Base-by-base conservation (phyloP, 30 jellyfish, hydroid and myxozoan species). In the Aurelia aurita region DNA sequence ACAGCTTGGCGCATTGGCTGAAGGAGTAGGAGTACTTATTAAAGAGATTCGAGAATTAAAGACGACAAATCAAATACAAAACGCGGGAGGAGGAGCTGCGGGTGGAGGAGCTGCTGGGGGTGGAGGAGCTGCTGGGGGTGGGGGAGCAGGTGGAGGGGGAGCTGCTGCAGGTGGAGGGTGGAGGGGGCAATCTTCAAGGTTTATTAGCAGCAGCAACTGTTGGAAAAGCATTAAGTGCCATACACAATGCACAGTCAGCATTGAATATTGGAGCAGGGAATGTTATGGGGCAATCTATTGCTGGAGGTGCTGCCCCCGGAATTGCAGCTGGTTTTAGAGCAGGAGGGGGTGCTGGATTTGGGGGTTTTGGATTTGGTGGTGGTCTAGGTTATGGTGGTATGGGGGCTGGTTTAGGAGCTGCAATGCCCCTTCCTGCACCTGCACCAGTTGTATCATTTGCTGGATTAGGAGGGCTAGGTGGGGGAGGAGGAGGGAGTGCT, bases 1-100 rank as follows among this genome's bases (percentile, higher is more conserved):
- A 32, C 98, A 93, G 39, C 91, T 93, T 13, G 91, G 97, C 4
- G 98, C 97, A 10, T 66, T 93, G 7, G 96, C 96, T 19, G 98
- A 93, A 68, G 98, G 98, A 31, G 89, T 93, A 19, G 98, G 97
- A 44, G 80, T 88, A 23, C 91, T 93, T 7, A 87, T 93, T 69
- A 93, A 93, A 67, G 98, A 93, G 74, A 87, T 93, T 25, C 43
- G 98, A 32, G 98, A 93, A 64, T 91, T 93, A 3, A 93, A 79
- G 78, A 77, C 91, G 35, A 47, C 78, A 80, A 75, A 69, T 43
- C 46, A 64, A 55, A 87, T 87, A 25, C 90, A 77, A 76, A 58
- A 45, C 25, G 84, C 86, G 2, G 96, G 79, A 20, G 89, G 85
- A 23, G 66, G 77, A 18, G 86, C 54, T 34, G 89, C 82, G 0